Percentiles rank a stretch among this genome's conserved stretches.
phyloP scores from a whole-genome alignment of 2,888 invertebrate species.

The Tipula unca region DNA sequence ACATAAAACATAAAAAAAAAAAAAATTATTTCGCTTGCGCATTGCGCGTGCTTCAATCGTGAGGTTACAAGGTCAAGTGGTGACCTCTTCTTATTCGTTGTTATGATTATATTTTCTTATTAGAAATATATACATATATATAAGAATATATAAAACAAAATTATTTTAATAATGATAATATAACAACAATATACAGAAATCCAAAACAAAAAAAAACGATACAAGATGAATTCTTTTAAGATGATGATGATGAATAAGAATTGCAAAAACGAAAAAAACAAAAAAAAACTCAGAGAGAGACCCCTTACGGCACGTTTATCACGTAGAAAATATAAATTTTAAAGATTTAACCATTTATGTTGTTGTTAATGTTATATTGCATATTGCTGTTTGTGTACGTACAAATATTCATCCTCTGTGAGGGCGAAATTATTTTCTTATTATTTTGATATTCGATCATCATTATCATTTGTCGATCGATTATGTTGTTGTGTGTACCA shows the following conservation, averaged over 20 bases:
- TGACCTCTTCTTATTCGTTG: slow-evolving; percentile 18
- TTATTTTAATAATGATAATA: background rate
- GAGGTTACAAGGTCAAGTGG: slow-evolving; percentile 21
- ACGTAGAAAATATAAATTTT: slow-evolving; percentile 14
- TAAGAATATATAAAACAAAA: background rate
- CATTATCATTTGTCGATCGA: slow-evolving; percentile 14
- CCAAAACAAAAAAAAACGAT: background rate
- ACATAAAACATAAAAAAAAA: background rate
- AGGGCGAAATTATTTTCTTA: background rate
- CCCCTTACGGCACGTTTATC: slow-evolving; percentile 18
- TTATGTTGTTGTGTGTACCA: background rate
- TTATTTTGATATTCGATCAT: background rate
- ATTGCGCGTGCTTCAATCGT: slow-evolving; percentile 25
- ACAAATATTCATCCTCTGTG: background rate
- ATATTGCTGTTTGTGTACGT: background rate
- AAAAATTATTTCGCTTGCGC: slow-evolving; percentile 21
- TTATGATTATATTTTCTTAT: background rate
- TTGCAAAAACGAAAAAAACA: background rate
- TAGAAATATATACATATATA: slow-evolving; percentile 1
- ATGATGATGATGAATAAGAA: background rate
- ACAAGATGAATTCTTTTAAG: background rate
- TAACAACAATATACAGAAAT: background rate
- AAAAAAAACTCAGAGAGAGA: background rate
- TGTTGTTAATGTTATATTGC: background rate
- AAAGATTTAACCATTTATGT: background rate